A percentile compares a stretch with the other conserved stretches of the same genome.
These are phyloP conservation scores for Lasioglossum baleicum DNA, from an alignment of 1,140 invertebrate genomes.

Conservation along the genomic window DNA sequence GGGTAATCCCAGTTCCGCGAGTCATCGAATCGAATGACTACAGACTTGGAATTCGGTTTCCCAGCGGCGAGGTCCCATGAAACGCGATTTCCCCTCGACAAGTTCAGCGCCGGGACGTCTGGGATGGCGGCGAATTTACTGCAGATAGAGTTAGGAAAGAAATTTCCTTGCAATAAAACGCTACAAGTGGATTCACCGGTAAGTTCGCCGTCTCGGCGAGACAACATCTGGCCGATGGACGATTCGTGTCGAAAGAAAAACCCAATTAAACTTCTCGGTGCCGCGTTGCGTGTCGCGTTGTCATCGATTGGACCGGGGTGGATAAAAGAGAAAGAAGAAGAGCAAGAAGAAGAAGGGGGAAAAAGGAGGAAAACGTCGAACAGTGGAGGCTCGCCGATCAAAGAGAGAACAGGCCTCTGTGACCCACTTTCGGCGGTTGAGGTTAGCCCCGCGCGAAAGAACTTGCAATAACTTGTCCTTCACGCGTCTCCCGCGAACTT, in stretches of 20 bases:
- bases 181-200: constrained; percentile 20
- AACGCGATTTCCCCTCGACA: background rate
- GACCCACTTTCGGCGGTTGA: constrained; percentile 51
- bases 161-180: constrained; percentile 38
- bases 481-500: constrained; percentile 5
- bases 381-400: constrained; percentile 34
- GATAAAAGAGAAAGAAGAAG: too few species aligned
- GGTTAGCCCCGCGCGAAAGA: constrained; percentile 30
- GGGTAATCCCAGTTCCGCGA: too few species aligned
- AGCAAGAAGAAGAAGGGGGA: background rate
- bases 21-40: too few species aligned
- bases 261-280: constrained; percentile 11
- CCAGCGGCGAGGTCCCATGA: background rate
- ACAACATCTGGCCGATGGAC: background rate
- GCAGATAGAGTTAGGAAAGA: constrained; percentile 39
- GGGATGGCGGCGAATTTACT: constrained; percentile 19
- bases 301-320: background rate
- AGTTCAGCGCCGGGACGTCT: background rate
- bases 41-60: too few species aligned
- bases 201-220: background rate
- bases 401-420: constrained; percentile 51
- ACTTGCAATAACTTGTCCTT: constrained; percentile 45
- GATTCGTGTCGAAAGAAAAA: background rate
- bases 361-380: background rate
- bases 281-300: background rate